These are phyloP conservation scores for Myocastor coypus DNA, from an alignment of 2,113 vertebrate genomes.

Conservation along the genomic window DNA sequence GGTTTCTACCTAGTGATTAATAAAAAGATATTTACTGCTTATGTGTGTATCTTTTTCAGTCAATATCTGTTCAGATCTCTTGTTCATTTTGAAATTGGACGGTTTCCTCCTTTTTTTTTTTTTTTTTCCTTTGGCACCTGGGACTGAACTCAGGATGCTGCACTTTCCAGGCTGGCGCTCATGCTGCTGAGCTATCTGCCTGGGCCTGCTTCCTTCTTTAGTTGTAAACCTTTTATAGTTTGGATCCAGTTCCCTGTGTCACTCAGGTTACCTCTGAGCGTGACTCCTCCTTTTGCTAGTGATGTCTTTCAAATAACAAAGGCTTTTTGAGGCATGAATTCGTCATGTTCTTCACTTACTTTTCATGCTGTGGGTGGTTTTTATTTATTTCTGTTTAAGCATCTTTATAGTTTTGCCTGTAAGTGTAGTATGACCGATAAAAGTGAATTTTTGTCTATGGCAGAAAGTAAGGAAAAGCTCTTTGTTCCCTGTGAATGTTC, in stretches of 20 bases:
- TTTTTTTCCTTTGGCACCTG: too few species aligned
- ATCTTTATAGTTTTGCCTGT: neutral
- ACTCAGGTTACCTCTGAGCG: neutral
- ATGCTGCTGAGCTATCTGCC: too few species aligned
- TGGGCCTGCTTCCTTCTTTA: neutral
- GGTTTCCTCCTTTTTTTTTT: neutral
- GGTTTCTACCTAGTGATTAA: neutral
- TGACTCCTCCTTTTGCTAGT: neutral
- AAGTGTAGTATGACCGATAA: neutral
- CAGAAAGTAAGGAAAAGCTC: neutral
- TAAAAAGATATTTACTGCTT: neutral
- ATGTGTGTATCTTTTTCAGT: neutral
- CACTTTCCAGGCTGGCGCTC: too few species aligned
- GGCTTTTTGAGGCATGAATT: neutral
- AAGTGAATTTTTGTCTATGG: conserved; percentile 22
- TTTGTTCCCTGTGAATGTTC: neutral
- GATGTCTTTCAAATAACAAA: neutral
- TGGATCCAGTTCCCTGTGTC: neutral
- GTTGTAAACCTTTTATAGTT: neutral
- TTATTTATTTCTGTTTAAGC: neutral
- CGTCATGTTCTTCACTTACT: neutral
- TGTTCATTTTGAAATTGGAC: neutral
- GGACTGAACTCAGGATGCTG: too few species aligned
- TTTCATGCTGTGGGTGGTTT: neutral
- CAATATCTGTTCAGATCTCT: neutral